Percentiles rank a stretch among this genome's conserved stretches.
Evolutionary conservation across 2,888 invertebrate species (phyloP).

Genomic region (Terebella lapidaria): DNA sequence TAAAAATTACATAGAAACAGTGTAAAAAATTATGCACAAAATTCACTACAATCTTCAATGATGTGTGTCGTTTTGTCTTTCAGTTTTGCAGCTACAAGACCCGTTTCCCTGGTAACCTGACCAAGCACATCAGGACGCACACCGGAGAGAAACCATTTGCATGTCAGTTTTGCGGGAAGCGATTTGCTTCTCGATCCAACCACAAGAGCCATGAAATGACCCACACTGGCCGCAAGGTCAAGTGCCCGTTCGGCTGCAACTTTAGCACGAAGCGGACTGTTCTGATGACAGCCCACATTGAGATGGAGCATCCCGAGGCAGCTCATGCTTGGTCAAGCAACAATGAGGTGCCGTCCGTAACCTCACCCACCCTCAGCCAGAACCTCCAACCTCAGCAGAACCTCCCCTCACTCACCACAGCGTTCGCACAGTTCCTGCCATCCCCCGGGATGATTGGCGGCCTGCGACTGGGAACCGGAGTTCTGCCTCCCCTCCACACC

Average conservation of each 20-base stretch:
- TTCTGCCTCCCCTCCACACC: not conserved
- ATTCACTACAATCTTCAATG: too few species aligned
- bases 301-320: not conserved
- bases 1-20: too few species aligned
- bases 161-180: constrained; percentile 61
- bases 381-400: constrained; percentile 3
- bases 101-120: constrained; percentile 17
- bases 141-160: constrained; percentile 65
- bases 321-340: not conserved
- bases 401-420: constrained; percentile 1
- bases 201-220: constrained; percentile 20
- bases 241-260: not conserved
- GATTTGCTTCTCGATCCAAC: constrained; percentile 55
- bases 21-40: too few species aligned
- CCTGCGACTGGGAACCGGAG: not conserved
- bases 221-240: constrained; percentile 4
- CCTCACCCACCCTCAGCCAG: not conserved
- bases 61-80: constrained; percentile 3
- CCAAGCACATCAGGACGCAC: constrained; percentile 59
- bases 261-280: not conserved
- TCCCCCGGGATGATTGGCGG: not conserved
- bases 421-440: constrained; percentile 4
- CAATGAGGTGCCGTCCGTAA: not conserved
- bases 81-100: constrained; percentile 22
- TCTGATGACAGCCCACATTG: not conserved